Evolutionary conservation across 2,888 invertebrate genomes (phyloP).

Genomic region (Elysia crispata): DNA sequence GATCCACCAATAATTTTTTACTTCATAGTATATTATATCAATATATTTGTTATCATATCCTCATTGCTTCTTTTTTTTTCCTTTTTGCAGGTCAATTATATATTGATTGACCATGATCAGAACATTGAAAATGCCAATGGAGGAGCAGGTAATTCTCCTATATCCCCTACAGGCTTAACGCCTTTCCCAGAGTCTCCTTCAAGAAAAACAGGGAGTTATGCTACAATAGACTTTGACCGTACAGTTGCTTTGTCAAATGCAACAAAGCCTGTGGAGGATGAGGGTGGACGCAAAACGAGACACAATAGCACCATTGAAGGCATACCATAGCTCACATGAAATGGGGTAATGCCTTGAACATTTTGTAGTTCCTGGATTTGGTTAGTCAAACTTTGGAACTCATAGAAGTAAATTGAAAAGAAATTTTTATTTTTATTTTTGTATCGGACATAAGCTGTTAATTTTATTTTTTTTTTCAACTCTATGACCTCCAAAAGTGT

Average conservation of each 20-base stretch:
- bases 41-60: neutral
- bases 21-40: neutral
- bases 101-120: constrained; percentile 65
- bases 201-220: constrained; percentile 82
- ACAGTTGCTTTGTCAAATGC: constrained; percentile 92
- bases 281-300: constrained; percentile 78
- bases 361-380: too few species aligned
- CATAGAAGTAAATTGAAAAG: too few species aligned
- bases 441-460: too few species aligned
- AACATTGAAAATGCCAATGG: constrained; percentile 54
- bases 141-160: constrained; percentile 53
- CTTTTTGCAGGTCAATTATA: constrained; percentile 61
- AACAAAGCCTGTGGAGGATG: constrained; percentile 85
- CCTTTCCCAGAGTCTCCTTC: constrained; percentile 68
- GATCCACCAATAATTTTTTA: too few species aligned
- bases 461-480: too few species aligned
- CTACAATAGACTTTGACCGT: constrained; percentile 95
- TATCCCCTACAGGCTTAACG: constrained; percentile 63
- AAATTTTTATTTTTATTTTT: too few species aligned
- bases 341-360: too few species aligned
- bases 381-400: too few species aligned
- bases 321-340: constrained; percentile 39
- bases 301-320: constrained; percentile 71
- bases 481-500: too few species aligned
- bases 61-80: constrained; percentile 10